Base-by-base conservation (phyloP, 2,797 vertebrate genomes). In the Salarias fasciatus region DNA sequence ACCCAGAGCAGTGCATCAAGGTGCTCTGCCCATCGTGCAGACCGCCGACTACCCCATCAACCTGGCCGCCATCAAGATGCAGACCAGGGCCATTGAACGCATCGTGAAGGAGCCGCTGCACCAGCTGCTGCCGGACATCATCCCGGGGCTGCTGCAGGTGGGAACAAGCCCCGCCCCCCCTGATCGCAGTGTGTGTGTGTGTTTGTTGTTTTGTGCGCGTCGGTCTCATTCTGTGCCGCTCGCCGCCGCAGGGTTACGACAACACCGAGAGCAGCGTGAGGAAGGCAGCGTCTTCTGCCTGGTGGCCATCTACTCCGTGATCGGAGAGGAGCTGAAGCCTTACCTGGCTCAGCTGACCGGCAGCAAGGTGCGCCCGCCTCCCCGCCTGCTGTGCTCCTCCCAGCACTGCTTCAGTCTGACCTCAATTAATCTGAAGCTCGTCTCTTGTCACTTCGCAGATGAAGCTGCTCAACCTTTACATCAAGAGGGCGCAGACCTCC, bases 11-110 rank as follows among this genome's bases (percentile, higher is more conserved):
- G 87, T 98, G 97, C 90, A 97, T 98, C 91, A 98, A 99, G 86
- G 97, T 99, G 53, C 95, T 99, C 42, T 99, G 97, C 97, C 97
- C 62, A 99, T 99, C 71, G 95, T 98, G 72, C 97, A 99, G 92
- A 98, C 97, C 0, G 97, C 97, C 1, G 97, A 98, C 86, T 99
- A 99, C 83, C 97, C 97, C 83, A 98, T 99, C 88, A 99, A 99
- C 76, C 92, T 99, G 52, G 96, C 97, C 0, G 97, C 96, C 85
- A 99, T 99, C 89, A 99, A 99, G 92, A 99, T 99, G 97, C 96
- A 99, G 84, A 96, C 95, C 0, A 97, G 97, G 83, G 97, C 98
- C 61, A 96, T 97, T 0, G 97, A 99, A 86, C 95, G 96, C 86
- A 96, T 98, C 48, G 80, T 94, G 77, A 97, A 96, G 91, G 97